Evolutionary conservation across 2,797 vertebrate genomes (phyloP).

Genomic region (Cephalopachus bancanus): DNA sequence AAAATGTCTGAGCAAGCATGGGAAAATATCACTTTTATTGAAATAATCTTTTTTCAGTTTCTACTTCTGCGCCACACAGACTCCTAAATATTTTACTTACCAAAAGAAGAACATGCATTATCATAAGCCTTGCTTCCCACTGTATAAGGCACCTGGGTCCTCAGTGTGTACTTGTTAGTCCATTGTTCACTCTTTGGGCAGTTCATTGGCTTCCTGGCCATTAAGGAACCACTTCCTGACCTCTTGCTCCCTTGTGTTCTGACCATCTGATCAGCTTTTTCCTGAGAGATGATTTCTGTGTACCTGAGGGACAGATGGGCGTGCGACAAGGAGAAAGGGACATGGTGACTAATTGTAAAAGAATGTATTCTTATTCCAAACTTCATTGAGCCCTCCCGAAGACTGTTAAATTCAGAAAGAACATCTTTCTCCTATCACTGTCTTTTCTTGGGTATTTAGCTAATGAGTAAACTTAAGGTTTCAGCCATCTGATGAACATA

Average conservation of each 20-base stretch:
- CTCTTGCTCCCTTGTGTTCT: background rate
- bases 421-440: background rate
- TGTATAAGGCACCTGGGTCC: background rate
- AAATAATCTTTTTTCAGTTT: constrained; percentile 40
- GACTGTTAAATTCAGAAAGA: background rate
- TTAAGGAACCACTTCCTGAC: background rate
- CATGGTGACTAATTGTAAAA: background rate
- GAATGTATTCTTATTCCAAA: background rate
- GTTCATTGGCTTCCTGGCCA: background rate
- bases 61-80: constrained; percentile 17
- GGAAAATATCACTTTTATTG: background rate
- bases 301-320: background rate
- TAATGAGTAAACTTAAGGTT: background rate
- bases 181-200: background rate
- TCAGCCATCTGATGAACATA: background rate
- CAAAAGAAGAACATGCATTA: background rate
- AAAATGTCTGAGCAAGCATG: constrained; percentile 26
- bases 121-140: background rate
- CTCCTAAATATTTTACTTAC: constrained; percentile 55
- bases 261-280: background rate
- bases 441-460: background rate
- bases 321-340: background rate
- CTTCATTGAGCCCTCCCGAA: background rate
- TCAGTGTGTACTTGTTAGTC: background rate
- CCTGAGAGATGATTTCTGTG: background rate